phyloP scores from a whole-genome alignment of 2,113 vertebrate genomes.

The Telmatochromis sp. region DNA sequence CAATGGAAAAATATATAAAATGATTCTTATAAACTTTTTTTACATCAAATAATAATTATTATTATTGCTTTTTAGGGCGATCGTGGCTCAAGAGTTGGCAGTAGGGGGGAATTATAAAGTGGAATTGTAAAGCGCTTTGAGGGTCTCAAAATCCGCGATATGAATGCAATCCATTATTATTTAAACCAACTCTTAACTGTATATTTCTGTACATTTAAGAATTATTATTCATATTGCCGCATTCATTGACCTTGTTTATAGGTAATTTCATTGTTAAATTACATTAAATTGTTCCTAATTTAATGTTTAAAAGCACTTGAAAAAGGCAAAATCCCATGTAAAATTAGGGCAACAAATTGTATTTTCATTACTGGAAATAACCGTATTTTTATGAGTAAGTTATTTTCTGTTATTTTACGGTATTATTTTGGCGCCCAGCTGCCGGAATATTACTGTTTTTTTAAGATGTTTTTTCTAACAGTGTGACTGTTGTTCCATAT shows the following conservation, averaged over 20 bases:
- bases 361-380: not conserved
- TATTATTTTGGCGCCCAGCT: not conserved
- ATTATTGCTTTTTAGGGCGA: too few species aligned
- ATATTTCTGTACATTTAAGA: not conserved
- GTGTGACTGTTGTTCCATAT: not conserved
- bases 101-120: not conserved
- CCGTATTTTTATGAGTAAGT: not conserved
- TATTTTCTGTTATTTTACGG: not conserved
- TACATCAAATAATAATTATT: too few species aligned
- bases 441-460: not conserved
- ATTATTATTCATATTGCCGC: not conserved
- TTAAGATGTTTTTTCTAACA: not conserved
- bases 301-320: not conserved
- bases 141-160: accelerated
- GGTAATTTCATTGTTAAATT: not conserved
- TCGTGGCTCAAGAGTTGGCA: not conserved
- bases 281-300: not conserved
- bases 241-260: not conserved
- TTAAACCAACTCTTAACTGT: not conserved
- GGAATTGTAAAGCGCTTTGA: not conserved
- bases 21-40: not conserved
- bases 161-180: not conserved
- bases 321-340: not conserved
- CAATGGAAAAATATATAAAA: not conserved
- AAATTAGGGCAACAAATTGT: not conserved